phyloP scores from a whole-genome alignment of 2,113 vertebrate genomes.

The Cyanistes caeruleus region DNA sequence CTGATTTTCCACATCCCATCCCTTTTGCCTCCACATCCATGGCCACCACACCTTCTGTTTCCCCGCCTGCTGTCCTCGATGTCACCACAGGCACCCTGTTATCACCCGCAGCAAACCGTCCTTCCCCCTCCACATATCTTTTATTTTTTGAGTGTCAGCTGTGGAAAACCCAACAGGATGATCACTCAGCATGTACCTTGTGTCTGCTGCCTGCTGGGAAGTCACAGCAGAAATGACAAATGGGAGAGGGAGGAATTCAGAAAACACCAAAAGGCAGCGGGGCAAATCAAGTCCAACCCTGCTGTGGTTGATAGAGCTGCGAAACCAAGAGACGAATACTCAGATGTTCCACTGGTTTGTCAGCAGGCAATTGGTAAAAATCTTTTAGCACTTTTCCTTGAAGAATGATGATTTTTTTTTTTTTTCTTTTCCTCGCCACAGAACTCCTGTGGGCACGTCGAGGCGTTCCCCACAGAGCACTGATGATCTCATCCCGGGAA shows the following conservation, averaged over 20 bases:
- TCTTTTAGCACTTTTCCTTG: conserved; percentile 39
- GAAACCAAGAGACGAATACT: neutral
- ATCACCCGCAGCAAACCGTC: neutral
- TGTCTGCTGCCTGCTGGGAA: conserved; percentile 37
- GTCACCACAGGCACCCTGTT: no score
- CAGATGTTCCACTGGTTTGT: conserved; percentile 46
- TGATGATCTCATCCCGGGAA: conserved; percentile 30
- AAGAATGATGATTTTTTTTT: neutral
- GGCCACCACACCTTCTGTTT: neutral
- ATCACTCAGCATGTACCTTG: conserved; percentile 24
- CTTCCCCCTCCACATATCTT: neutral
- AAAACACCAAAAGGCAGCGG: neutral
- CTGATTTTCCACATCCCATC: neutral
- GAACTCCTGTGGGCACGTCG: neutral
- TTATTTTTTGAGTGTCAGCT: neutral
- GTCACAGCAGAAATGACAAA: conserved; percentile 1
- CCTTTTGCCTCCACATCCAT: neutral
- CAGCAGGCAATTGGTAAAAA: conserved; percentile 41
- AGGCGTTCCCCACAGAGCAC: conserved; percentile 4
- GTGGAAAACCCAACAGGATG: conserved; percentile 35
- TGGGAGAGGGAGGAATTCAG: neutral
- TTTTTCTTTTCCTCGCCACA: neutral
- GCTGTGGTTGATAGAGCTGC: neutral
- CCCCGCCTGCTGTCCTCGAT: fast-evolving
- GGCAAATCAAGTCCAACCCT: neutral